Base-by-base conservation (phyloP, 2,797 vertebrate genomes). In the Lepus townsendii region DNA sequence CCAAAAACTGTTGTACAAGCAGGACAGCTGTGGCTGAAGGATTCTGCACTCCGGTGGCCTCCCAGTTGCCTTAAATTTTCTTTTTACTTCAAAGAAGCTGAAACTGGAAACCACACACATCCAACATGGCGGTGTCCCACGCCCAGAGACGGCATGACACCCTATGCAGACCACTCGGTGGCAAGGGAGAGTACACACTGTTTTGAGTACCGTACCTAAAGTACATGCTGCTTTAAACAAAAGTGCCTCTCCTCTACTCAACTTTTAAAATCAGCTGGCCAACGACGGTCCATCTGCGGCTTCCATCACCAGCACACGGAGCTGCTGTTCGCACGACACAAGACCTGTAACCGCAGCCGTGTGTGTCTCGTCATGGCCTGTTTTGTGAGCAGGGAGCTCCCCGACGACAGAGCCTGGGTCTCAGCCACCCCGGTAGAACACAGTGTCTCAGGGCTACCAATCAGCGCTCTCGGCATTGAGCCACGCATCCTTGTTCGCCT, bases 391-490 rank as follows among this genome's bases (percentile, higher is more conserved):
- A 17, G 35, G 35, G 24, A 87, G n/a, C 30, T 60, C 32, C n/a
- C 32, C 73, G 72, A 63, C 52, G 32, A 73, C 32, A 62, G 30
- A 89, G 68, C 32, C n/a, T 76, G 6, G 8, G 4, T 27, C 42
- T 65, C 30, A 78, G 75, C 6, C 11, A 38, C 47, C 54, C 92
- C 76, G 73, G 47, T 38, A 32, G n/a, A n/a, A 32, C 1, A 57
- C 57, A 79, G 32, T 16, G 57, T 38, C 88, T 93, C 73, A 80
- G 0, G 19, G 79, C 27, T 73, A 27, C 16, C 27, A 26, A 80
- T 66, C 54, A 35, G 38, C 35, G 85, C 66, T 71, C 90, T 88
- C 78, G 79, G 60, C 76, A 38, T 1, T 88, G 71, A 95, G 68
- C 26, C 26, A 2, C 22, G 32, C 1, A 76, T 65, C 73, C 94